Percentiles rank a stretch among this genome's conserved stretches.
Evolutionary conservation across 2,888 invertebrate genomes (phyloP).

Genomic region (Hyposoter didymator): DNA sequence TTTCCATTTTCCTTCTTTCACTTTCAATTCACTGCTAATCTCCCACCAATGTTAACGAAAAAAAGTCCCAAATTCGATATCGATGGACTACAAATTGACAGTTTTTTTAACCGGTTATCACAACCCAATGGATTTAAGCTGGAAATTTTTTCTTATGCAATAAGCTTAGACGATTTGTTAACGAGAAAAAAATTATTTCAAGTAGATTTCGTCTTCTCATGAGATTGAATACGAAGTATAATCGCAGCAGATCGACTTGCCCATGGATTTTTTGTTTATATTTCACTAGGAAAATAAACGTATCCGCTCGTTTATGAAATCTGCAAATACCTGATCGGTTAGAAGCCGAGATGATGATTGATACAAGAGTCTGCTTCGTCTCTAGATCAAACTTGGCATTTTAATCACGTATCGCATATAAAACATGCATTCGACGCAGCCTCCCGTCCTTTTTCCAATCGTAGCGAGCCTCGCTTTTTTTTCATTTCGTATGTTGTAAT

Average conservation of each 20-base stretch:
- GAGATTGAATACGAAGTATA: background rate
- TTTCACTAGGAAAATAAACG: background rate
- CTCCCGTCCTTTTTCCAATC: background rate
- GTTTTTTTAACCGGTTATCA: too few species aligned
- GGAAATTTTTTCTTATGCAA: background rate
- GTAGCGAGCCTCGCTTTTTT: background rate
- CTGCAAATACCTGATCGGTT: background rate
- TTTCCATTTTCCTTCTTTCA: background rate
- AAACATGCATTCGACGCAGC: background rate
- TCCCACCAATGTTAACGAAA: background rate
- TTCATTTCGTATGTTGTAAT: too few species aligned
- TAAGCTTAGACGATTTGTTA: background rate
- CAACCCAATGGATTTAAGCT: background rate
- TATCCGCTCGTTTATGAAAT: background rate
- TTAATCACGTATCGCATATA: background rate
- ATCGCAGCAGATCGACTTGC: background rate
- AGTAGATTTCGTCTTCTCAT: too few species aligned
- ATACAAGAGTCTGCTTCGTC: conserved; percentile 7
- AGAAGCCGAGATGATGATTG: background rate
- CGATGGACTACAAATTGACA: too few species aligned
- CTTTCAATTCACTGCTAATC: background rate
- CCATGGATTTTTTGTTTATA: background rate
- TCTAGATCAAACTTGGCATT: conserved; percentile 7
- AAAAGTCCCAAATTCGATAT: background rate
- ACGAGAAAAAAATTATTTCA: background rate